Conservation (phyloP, 2,888 invertebrate species). For the Erannis defoliaria region DNA sequence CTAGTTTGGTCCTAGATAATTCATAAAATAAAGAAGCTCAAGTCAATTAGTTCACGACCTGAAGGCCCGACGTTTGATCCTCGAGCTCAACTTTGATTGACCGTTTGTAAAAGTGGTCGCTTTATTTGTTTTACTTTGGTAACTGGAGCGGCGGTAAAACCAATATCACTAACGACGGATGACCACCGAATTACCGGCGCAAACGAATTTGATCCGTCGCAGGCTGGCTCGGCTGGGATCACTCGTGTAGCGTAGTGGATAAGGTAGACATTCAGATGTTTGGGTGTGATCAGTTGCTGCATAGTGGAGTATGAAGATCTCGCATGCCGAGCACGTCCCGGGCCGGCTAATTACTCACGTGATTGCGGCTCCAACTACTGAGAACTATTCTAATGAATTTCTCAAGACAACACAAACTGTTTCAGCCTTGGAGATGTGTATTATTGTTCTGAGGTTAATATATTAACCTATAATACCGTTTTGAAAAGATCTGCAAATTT, state of each 20-base stretch:
- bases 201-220: slow-evolving; percentile 19
- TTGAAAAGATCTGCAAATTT: no score
- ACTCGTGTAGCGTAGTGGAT: not conserved
- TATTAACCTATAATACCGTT: no score
- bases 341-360: slow-evolving; percentile 60
- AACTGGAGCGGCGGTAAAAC: slow-evolving; percentile 23
- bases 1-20: no score
- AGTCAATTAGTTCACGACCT: not conserved
- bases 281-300: slow-evolving; percentile 6
- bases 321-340: slow-evolving; percentile 58
- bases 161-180: slow-evolving; percentile 41
- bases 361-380: slow-evolving; percentile 46
- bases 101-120: slow-evolving; percentile 10
- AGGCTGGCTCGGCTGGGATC: not conserved
- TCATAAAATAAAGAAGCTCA: not conserved
- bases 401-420: not conserved
- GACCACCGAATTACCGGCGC: slow-evolving; percentile 28
- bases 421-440: no score
- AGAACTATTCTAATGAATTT: slow-evolving; percentile 1
- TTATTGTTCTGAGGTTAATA: no score
- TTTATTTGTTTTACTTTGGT: slow-evolving; percentile 14
- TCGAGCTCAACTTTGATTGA: slow-evolving; percentile 5
- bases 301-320: slow-evolving; percentile 33
- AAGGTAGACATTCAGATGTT: slow-evolving; percentile 9
- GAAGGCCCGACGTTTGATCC: not conserved